Conservation (phyloP, 2,888 invertebrate genomes). For the Lamellibrachia columna region DNA sequence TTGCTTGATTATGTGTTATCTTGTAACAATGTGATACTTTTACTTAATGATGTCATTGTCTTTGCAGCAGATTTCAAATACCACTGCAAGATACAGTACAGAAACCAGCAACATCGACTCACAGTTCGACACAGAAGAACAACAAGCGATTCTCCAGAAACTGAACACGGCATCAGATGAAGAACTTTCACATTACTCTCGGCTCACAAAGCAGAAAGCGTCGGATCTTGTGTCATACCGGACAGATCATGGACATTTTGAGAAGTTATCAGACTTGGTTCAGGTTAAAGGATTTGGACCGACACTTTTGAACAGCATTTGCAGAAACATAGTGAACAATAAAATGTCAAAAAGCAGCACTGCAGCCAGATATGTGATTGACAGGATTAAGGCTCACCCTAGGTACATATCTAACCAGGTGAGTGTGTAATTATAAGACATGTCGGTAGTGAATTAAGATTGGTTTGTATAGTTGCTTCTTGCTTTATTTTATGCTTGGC, state of each 20-base stretch:
- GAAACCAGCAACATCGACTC: not conserved
- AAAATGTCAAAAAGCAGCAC: slow-evolving; percentile 12
- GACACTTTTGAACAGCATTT: not conserved
- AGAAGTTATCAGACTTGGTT: not conserved
- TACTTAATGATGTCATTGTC: not conserved
- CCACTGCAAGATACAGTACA: not conserved
- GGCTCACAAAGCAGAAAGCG: not conserved
- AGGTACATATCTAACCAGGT: not conserved
- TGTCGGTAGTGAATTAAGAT: not conserved
- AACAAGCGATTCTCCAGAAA: not conserved
- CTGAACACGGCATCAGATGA: not conserved
- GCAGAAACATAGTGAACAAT: slow-evolving; percentile 9
- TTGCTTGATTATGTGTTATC: no score
- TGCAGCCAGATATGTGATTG: not conserved
- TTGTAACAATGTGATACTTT: not conserved
- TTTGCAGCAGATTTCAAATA: not conserved
- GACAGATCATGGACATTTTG: not conserved
- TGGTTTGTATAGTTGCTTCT: not conserved
- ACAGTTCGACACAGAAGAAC: not conserved
- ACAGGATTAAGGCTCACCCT: not conserved
- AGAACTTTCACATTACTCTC: slow-evolving; percentile 7
- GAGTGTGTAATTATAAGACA: not conserved
- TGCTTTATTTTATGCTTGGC: no score
- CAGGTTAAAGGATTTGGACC: not conserved
- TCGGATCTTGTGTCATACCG: not conserved